Base-by-base conservation (phyloP, 2,888 invertebrate species). In the Cynaeus angustus region DNA sequence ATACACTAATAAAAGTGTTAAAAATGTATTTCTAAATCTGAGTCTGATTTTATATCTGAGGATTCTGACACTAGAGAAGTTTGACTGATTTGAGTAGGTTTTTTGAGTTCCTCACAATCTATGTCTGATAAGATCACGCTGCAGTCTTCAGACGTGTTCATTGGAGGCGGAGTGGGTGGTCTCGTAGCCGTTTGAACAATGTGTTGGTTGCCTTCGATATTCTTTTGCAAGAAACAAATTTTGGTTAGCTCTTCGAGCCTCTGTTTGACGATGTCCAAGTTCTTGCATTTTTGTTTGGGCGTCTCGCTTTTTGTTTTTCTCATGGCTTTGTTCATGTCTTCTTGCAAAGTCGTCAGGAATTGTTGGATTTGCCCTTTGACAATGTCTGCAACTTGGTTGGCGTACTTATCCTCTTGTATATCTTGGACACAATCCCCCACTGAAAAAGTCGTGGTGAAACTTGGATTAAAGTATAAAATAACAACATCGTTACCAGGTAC, bases 1-100 rank as follows among this genome's bases (percentile, higher is more conserved):
- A 76, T 46, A 5, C 12, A 28, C 21, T 3, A 50, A 50, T 26
- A 26, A 50, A 50, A 21, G 9, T 10, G 3, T 9, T 46, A 46
- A 46, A 28, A 1, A 26, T 50, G 21, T 50, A 50, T 50, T 66
- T 66, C 66, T 12, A 48, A 28, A 8, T 66, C 66, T 3, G 66
- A 67, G 33, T 67, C 67, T 3, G 67, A 52, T 33, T 61, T 52
- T 10, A 67, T 67, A 30, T 67, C 59, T 2, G 67, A 67, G 10
- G 61, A 65, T 43, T 55, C 55, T 3, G 65, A 55, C 5, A 30
- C 16, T 10, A 52, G 30, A 8, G 41, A 26, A 30, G 13, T 45
- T 6, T 26, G 10, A 28, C 50, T 64, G 9, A 26, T 41, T 30
- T 6, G 33, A 33, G 33, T 28, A n/a, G n/a, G 21, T 1, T n/a